Base-by-base conservation (phyloP, 2,113 vertebrate genomes). In the Nyctibius bracteatus region DNA sequence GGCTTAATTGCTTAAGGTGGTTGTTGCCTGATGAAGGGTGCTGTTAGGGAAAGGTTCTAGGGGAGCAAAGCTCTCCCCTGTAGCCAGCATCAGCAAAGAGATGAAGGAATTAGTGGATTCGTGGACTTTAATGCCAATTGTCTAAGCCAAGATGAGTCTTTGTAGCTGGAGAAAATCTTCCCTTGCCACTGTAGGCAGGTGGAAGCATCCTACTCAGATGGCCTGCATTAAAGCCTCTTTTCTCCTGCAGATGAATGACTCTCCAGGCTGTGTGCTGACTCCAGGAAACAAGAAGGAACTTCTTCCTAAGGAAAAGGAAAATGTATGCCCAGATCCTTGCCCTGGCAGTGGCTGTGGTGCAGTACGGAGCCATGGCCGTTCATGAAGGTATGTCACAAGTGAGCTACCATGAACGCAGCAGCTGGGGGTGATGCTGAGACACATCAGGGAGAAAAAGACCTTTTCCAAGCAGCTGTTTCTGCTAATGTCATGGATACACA, bases 381-480 rank as follows among this genome's bases (percentile, higher is more conserved):
- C 95, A 37, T 12, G 95, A 96, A 86, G 95, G 97, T 97, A 80
- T 5, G 94, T 58, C 47, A 16, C 52, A 49, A n/a, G 28, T 7
- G 65, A 44, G 55, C 7, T 46, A 11, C n/a, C 10, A 3, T 9
- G 7, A 71, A n/a, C 20, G 15, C 33, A 35, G 15, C 24, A 35
- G 6, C 33, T 66, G 30, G 22, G 62, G 46, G 21, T 35, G 67
- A 15, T 66, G 43, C 23, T 62, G 71, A 39, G 67, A 27, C 8
- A 24, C 13, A 30, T 4, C 0, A 12, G 28, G 77, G 37, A 47
- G 24, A 21, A 73, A 81, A 94, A 75, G 8, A 20, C 33, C 25
- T 82, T 89, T 89, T 49, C 35, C 14, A 23, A n/a, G 39, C 33
- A 30, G 41, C 1, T 65, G 5, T 74, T 68, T 71, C 58, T 65